Conservation (phyloP, 2,113 vertebrate genomes). For the Colossoma macropomum region DNA sequence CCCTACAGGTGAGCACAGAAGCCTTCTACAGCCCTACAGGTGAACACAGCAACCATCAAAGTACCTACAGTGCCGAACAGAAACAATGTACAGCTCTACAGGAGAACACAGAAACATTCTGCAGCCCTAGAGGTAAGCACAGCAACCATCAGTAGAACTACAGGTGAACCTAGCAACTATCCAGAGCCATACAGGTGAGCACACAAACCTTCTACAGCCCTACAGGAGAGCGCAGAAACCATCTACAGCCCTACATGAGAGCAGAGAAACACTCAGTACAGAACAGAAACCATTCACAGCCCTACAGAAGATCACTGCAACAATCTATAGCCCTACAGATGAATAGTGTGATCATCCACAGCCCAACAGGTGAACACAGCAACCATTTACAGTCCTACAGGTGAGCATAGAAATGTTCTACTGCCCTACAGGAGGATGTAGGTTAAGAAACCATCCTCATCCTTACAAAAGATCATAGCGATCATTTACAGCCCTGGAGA, state of each 20-base stretch:
- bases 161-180: not conserved
- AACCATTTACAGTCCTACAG: not conserved
- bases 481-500: not conserved
- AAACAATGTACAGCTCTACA: not conserved
- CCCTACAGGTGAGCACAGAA: not conserved
- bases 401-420: not conserved
- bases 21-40: not conserved
- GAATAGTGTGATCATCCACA: not conserved
- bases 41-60: no score
- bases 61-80: no score
- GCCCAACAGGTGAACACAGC: not conserved
- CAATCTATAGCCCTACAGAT: not conserved
- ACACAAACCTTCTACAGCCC: not conserved
- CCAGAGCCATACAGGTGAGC: not conserved
- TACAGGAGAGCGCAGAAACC: not conserved
- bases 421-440: not conserved
- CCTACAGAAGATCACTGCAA: not conserved
- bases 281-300: not conserved
- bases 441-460: not conserved
- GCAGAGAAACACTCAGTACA: no score
- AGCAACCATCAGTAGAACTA: no score
- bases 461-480: not conserved
- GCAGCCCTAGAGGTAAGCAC: not conserved
- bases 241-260: not conserved
- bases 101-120: not conserved